Base-by-base conservation (phyloP, 1,140 invertebrate species). In the Cotesia chilonis region DNA sequence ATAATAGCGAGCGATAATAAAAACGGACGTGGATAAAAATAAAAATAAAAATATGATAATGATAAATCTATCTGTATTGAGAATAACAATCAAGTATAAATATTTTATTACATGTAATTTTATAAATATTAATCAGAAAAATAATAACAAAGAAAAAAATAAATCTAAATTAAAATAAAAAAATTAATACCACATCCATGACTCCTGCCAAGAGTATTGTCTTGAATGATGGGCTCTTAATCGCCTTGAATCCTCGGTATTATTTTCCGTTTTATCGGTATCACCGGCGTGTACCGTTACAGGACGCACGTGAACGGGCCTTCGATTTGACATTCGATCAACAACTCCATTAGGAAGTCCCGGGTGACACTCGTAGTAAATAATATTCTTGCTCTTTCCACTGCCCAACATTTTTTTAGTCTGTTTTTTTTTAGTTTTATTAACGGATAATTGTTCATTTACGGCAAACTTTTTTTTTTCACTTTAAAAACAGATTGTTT, bases 251-350 rank as follows among this genome's bases (percentile, higher is more conserved):
- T 12, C 3, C 12, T 47, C 35, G 38, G 38, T 28, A 28, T 47
- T 51, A 10, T 65, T 35, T 17, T 61, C 63, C 20, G 51, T 52
- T 54, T n/a, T 54, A 20, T 5, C 64, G 59, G 36, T 52, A 17
- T 66, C 63, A 20, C 35, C 70, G 20, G 63, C 70, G 35, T 72
- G 64, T 41, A 72, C 70, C 64, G 70, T 72, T 67, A 72, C 36
- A 37, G 35, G 70, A n/a, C 70, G 63, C 4, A 63, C 47, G 38
- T 68, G 51, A 52, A 65, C 36, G 28, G 54, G 63, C 54, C 61
- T 14, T 17, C 37, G 36, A 65, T 36, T 57, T 55, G 59, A 10
- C 28, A 12, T 55, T 36, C 7, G 41, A 47, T 47, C 12, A 5
- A 59, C 54, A 12, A 28, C 70, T 38, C 54, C 52, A 72, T 64